Percentiles rank a stretch among this genome's conserved stretches.
These are phyloP conservation scores for Tyrophagus putrescentiae DNA, from an alignment of 1,140 invertebrate genomes.

Conservation along the genomic window DNA sequence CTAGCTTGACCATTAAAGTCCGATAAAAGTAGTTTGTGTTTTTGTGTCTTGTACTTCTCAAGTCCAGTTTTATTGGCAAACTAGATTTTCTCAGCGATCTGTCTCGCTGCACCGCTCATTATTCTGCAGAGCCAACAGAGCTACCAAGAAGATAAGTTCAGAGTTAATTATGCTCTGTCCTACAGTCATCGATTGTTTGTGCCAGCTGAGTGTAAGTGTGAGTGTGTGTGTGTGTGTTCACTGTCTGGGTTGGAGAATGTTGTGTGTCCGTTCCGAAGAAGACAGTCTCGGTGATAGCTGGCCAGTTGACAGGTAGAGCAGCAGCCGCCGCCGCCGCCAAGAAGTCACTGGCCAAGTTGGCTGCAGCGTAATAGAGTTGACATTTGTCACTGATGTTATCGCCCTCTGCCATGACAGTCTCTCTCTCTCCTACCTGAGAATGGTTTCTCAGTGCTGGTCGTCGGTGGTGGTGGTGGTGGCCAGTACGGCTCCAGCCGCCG, in stretches of 20 bases:
- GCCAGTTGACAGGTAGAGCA: background rate
- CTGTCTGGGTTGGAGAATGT: background rate
- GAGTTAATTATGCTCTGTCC: slow-evolving; percentile 1
- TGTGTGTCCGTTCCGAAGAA: background rate
- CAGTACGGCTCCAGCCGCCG: background rate
- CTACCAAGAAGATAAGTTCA: background rate
- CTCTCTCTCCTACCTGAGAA: too few relatives aligned
- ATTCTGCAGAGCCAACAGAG: background rate
- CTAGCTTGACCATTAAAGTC: too few relatives aligned
- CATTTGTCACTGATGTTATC: slow-evolving; percentile 14
- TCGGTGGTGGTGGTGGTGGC: background rate
- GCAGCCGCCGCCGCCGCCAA: background rate
- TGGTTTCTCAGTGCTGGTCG: slow-evolving; percentile 3
- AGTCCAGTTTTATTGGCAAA: background rate
- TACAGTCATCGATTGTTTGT: slow-evolving; percentile 16
- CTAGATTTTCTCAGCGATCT: slow-evolving; percentile 14
- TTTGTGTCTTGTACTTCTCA: background rate
- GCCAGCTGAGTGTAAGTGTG: too few relatives aligned
- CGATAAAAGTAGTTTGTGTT: too few relatives aligned
- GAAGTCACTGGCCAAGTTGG: background rate
- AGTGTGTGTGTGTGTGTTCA: too few relatives aligned
- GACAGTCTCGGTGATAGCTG: too few relatives aligned
- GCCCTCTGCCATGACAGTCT: background rate
- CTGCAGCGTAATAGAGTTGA: slow-evolving; percentile 9
- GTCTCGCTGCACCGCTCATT: background rate